Conservation (phyloP, 2,797 vertebrate genomes). For the Ispidina lecontei region DNA sequence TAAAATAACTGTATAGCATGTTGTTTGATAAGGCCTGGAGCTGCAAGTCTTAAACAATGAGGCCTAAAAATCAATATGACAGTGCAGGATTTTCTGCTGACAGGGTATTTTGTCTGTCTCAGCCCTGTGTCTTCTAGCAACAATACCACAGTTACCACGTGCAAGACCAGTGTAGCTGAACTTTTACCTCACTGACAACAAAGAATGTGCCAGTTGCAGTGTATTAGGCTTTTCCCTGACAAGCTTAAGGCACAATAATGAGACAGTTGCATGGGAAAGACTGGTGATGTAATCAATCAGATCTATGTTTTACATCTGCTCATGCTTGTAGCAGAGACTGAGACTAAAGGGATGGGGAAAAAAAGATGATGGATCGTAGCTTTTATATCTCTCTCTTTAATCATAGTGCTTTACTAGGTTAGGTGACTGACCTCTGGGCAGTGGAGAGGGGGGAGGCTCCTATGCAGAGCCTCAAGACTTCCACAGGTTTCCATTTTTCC, state of each 20-base stretch:
- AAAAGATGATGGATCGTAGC: neutral
- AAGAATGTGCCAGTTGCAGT: slow-evolving; percentile 46
- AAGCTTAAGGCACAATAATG: slow-evolving; percentile 58
- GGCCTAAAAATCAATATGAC: slow-evolving; percentile 66
- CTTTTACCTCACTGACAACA: slow-evolving; percentile 46
- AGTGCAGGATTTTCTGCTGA: slow-evolving; percentile 63
- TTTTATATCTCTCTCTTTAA: neutral
- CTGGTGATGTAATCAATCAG: slow-evolving; percentile 45
- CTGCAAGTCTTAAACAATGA: slow-evolving; percentile 62
- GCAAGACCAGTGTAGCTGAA: slow-evolving; percentile 9
- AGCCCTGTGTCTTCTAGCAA: slow-evolving; percentile 1
- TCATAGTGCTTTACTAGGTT: neutral
- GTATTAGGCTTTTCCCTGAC: slow-evolving; percentile 43
- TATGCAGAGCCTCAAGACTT: neutral
- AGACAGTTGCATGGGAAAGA: slow-evolving; percentile 35
- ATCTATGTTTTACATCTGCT: slow-evolving; percentile 7
- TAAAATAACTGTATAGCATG: slow-evolving; percentile 46
- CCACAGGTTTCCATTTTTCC: neutral
- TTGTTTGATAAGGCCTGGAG: slow-evolving; percentile 68
- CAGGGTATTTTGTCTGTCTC: slow-evolving; percentile 21
- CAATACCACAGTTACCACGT: neutral
- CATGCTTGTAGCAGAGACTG: slow-evolving; percentile 1
- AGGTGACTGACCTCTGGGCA: neutral
- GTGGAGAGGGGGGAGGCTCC: neutral
- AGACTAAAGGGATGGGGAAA: neutral